phyloP scores from a whole-genome alignment of 2,888 invertebrate genomes.

The Tipula unca region DNA sequence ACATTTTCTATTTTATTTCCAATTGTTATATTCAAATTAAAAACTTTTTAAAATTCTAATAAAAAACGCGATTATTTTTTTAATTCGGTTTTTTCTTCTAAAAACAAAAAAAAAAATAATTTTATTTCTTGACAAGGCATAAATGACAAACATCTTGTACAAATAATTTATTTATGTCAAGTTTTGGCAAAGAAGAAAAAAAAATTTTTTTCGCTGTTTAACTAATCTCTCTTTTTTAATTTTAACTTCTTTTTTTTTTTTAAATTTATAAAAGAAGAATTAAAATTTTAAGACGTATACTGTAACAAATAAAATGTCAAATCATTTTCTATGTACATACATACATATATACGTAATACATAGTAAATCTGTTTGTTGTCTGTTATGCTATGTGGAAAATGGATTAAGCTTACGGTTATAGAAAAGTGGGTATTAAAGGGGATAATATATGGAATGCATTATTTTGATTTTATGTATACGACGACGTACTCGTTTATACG shows the following conservation, averaged over 20 bases:
- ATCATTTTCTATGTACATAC: background rate
- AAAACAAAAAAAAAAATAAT: background rate
- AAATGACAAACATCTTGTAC: conserved; percentile 19
- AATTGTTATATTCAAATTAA: background rate
- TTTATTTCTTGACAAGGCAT: conserved; percentile 17
- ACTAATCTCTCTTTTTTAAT: background rate
- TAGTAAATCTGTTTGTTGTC: background rate
- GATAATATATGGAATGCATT: background rate
- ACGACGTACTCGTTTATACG: background rate
- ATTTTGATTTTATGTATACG: background rate
- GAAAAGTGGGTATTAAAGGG: background rate
- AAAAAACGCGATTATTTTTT: background rate
- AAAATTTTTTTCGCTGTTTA: background rate
- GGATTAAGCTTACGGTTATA: background rate
- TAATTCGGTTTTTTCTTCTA: background rate
- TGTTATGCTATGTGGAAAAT: background rate
- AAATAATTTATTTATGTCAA: conserved; percentile 18
- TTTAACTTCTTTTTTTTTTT: background rate
- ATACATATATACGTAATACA: too few species aligned
- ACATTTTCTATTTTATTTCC: background rate
- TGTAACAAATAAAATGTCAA: background rate
- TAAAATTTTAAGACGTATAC: background rate
- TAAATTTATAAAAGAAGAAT: background rate
- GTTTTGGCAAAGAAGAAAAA: conserved; percentile 15
- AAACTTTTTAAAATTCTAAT: background rate